phyloP scores from a whole-genome alignment of 2,888 invertebrate genomes.

The Meandrusa payeni region DNA sequence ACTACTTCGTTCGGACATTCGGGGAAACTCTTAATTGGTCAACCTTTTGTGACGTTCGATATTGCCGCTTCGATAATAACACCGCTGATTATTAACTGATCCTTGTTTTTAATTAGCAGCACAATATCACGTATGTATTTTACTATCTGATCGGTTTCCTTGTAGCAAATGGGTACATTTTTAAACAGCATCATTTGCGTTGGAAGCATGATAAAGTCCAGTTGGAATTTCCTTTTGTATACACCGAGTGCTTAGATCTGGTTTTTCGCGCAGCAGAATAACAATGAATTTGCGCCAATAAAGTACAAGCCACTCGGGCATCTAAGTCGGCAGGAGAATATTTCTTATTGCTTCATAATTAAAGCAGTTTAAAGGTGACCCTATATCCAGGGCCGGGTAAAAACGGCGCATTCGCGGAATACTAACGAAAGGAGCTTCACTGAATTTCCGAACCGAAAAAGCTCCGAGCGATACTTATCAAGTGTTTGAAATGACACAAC shows the following conservation, averaged over 20 bases:
- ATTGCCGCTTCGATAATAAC: constrained; percentile 75
- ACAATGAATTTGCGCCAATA: constrained; percentile 50
- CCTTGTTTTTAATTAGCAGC: constrained; percentile 68
- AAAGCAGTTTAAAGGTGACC: constrained; percentile 75
- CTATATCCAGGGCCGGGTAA: constrained; percentile 58
- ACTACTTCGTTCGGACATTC: constrained; percentile 71
- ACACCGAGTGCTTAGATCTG: constrained; percentile 23
- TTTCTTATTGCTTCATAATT: constrained; percentile 75
- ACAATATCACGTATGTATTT: constrained; percentile 41
- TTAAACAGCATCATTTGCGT: not conserved
- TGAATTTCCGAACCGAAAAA: constrained; percentile 72
- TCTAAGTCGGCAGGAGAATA: constrained; percentile 49
- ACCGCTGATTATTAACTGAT: constrained; percentile 70
- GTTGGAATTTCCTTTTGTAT: constrained; percentile 5
- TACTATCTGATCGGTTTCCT: constrained; percentile 28
- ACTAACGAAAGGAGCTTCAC: constrained; percentile 66
- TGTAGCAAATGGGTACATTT: not conserved
- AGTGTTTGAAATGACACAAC: constrained; percentile 81
- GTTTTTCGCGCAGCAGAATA: constrained; percentile 31
- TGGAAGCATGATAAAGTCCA: not conserved
- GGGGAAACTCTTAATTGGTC: constrained; percentile 79
- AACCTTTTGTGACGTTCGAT: constrained; percentile 74
- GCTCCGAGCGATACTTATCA: constrained; percentile 74
- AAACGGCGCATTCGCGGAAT: constrained; percentile 70
- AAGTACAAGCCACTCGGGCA: constrained; percentile 48